These are phyloP conservation scores for Ormyrus pomaceus DNA, from an alignment of 2,888 invertebrate species.

Conservation along the genomic window DNA sequence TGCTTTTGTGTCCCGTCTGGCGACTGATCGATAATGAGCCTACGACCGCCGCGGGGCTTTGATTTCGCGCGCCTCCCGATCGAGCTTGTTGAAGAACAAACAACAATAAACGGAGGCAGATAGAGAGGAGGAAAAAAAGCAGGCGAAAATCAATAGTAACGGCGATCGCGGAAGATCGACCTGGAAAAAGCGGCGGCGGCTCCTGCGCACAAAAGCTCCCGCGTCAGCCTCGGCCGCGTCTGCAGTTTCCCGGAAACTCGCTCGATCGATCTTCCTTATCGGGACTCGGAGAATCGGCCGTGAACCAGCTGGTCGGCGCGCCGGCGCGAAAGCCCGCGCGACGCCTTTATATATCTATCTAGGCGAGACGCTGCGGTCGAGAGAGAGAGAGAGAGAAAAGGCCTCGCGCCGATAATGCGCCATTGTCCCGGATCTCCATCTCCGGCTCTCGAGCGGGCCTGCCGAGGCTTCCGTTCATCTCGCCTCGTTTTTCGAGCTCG, in stretches of 20 bases:
- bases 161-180: too few species aligned
- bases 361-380: conserved; percentile 1
- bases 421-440: conserved; percentile 5
- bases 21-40: conserved; percentile 31
- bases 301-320: conserved; percentile 29
- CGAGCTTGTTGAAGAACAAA: neutral
- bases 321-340: neutral
- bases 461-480: neutral
- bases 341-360: neutral
- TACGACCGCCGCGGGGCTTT: neutral
- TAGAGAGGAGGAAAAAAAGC: neutral
- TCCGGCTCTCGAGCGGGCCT: neutral
- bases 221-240: neutral
- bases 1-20: conserved; percentile 20
- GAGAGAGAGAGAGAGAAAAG: neutral
- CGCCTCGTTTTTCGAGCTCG: neutral
- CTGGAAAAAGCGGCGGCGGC: too few species aligned
- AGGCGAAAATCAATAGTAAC: neutral
- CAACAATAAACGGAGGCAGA: neutral
- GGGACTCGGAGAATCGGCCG: conserved; percentile 44
- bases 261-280: conserved; percentile 55
- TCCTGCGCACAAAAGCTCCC: too few species aligned
- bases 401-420: conserved; percentile 10
- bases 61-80: neutral
- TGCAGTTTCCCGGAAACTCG: conserved; percentile 49